Base-by-base conservation (phyloP, 2,113 vertebrate genomes). In the Castor canadensis region DNA sequence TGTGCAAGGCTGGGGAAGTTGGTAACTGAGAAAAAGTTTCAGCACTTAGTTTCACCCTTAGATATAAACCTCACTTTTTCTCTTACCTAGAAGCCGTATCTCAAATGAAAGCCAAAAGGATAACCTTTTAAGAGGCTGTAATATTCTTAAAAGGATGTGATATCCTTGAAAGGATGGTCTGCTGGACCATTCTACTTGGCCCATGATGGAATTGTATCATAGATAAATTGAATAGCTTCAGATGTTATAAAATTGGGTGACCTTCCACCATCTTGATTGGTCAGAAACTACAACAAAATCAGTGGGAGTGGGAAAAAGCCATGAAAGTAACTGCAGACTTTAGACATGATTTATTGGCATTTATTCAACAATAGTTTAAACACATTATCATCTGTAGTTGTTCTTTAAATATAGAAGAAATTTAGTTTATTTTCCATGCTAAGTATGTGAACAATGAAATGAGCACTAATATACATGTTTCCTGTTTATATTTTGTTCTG, bases 141-240 rank as follows among this genome's bases (percentile, higher is more conserved):
- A 95, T n/a, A n/a, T n/a, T n/a, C n/a, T n/a, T n/a, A 56, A 9
- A 49, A 86, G 94, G 94, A 87, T 67, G 77, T 69, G 86, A 95
- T n/a, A n/a, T n/a, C n/a, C n/a, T n/a, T n/a, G 82, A 15, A 52
- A 87, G 40, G 13, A 20, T 95, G 67, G 64, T 97, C 94, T 64
- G 47, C 84, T 91, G 75, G 64, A 49, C 93, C 54, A 30, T 93
- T 95, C n/a, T 19, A 20, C 83, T 79, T 92, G 89, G 91, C 28
- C 80, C 54, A 45, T 80, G 84, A 96, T 96, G 80, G 72, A 93
- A 96, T 94, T 81, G 49, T 87, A 89, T 94, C 87, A 82, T 73
- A 93, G 91, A 94, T 91, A 95, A 97, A 93, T 81, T 76, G 88
- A 97, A 94, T 64, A 52, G 91, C 85, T 96, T 96, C 54, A 95